Evolutionary conservation across 2,888 invertebrate species (phyloP).

Genomic region (Choristoneura rosaceana): DNA sequence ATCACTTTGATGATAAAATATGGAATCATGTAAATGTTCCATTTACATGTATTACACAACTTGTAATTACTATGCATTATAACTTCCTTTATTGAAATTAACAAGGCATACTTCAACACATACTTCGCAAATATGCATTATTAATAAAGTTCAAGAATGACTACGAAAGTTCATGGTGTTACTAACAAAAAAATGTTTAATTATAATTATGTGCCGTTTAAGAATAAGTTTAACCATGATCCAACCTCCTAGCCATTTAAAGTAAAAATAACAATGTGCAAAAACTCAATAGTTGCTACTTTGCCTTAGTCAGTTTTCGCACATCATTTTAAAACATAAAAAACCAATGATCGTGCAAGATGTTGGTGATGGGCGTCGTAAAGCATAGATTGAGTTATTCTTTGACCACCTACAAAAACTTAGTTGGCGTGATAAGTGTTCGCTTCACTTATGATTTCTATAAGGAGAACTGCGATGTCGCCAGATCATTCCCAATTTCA

Average conservation of each 20-base stretch:
- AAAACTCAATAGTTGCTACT: background rate
- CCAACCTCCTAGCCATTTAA: background rate
- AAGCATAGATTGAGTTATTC: background rate
- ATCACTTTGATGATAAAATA: too few species aligned
- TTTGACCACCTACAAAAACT: background rate
- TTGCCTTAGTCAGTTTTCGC: background rate
- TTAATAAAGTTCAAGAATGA: slow-evolving; percentile 35
- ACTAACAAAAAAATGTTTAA: background rate
- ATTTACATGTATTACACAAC: background rate
- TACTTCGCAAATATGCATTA: slow-evolving; percentile 15
- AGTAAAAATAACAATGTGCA: slow-evolving; percentile 2
- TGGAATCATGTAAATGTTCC: too few species aligned
- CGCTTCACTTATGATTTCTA: background rate
- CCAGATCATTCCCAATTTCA: too few species aligned
- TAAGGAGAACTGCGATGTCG: background rate
- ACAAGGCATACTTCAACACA: background rate
- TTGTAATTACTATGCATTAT: background rate
- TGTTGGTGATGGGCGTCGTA: background rate
- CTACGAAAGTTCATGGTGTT: slow-evolving; percentile 38
- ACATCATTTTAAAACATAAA: background rate
- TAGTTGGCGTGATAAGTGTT: background rate
- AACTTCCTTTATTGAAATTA: background rate
- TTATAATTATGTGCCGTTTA: background rate
- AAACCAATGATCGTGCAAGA: background rate
- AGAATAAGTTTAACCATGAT: background rate